phyloP scores from a whole-genome alignment of 2,888 invertebrate species.

The Penaeus monodon region DNA sequence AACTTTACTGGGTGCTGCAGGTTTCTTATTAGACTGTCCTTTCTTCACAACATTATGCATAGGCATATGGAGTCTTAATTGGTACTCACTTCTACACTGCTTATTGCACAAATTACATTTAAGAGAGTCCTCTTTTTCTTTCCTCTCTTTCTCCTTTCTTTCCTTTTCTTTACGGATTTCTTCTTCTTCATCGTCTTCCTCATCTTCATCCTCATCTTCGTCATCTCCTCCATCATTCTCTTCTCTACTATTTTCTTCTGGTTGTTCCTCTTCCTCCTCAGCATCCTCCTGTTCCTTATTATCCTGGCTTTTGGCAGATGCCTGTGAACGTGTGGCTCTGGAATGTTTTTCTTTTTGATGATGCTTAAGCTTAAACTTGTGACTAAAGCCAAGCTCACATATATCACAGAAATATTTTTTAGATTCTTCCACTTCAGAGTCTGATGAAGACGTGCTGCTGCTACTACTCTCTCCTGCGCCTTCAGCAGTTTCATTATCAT shows the following conservation, averaged over 20 bases:
- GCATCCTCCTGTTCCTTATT: conserved; percentile 12
- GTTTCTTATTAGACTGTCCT: conserved; percentile 11
- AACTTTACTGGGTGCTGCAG: conserved; percentile 19
- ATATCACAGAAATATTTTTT: conserved; percentile 53
- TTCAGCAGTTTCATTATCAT: background rate
- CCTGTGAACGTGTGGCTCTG: conserved; percentile 30
- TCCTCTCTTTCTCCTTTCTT: conserved; percentile 43
- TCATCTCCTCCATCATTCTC: conserved; percentile 35
- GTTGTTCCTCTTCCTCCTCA: background rate
- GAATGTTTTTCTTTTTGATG: conserved; percentile 57
- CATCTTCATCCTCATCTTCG: conserved; percentile 25
- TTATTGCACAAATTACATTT: conserved; percentile 56
- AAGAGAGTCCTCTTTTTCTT: conserved; percentile 29
- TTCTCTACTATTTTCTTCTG: background rate
- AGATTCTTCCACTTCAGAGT: conserved; percentile 47
- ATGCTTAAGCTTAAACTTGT: conserved; percentile 53
- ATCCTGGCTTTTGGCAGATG: background rate
- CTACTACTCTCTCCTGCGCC: background rate
- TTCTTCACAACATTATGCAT: conserved; percentile 30
- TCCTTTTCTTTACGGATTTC: conserved; percentile 34
- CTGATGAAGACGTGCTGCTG: conserved; percentile 32
- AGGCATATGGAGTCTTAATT: conserved; percentile 49
- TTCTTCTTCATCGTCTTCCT: conserved; percentile 37
- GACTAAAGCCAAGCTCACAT: conserved; percentile 59
- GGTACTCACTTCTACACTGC: conserved; percentile 55